Evolutionary conservation across 2,888 invertebrate genomes (phyloP).

Genomic region (Caenorhabditis sp.): DNA sequence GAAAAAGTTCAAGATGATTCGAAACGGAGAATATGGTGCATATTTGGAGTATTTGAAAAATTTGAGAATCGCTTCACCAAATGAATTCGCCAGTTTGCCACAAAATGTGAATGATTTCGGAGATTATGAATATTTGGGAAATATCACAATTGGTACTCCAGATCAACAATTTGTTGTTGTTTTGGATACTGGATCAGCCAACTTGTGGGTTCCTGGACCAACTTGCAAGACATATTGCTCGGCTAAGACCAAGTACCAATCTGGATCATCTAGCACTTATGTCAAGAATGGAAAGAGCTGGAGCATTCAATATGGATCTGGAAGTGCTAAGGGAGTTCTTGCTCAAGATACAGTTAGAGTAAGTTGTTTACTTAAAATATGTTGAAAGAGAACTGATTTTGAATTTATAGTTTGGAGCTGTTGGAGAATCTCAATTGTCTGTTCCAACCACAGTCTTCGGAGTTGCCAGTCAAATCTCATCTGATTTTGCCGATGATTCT

Average conservation of each 20-base stretch:
- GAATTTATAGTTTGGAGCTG: slow-evolving; percentile 41
- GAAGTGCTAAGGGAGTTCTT: slow-evolving; percentile 86
- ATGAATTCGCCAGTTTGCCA: slow-evolving; percentile 34
- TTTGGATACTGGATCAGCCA: slow-evolving; percentile 61
- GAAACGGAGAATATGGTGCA: slow-evolving; percentile 41
- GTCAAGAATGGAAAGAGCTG: slow-evolving; percentile 87
- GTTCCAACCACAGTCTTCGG: slow-evolving; percentile 55
- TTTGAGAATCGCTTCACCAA: slow-evolving; percentile 30
- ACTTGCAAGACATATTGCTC: slow-evolving; percentile 36
- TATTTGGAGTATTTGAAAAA: slow-evolving; percentile 45
- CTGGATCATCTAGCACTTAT: slow-evolving; percentile 83
- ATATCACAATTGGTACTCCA: slow-evolving; percentile 58
- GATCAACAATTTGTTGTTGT: slow-evolving; percentile 55
- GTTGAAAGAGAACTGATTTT: no score
- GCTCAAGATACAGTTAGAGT: slow-evolving; percentile 87
- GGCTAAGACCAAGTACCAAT: slow-evolving; percentile 83
- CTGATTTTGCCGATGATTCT: slow-evolving; percentile 46
- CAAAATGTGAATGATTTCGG: slow-evolving; percentile 47
- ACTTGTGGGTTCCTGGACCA: slow-evolving; percentile 59
- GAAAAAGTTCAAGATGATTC: slow-evolving; percentile 48
- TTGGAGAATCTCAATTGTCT: slow-evolving; percentile 29
- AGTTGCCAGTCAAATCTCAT: slow-evolving; percentile 46
- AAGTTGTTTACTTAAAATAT: no score
- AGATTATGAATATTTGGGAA: slow-evolving; percentile 72
- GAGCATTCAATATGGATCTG: slow-evolving; percentile 91